Conservation (phyloP, 2,888 invertebrate species). For the Keiferia lycopersicella region DNA sequence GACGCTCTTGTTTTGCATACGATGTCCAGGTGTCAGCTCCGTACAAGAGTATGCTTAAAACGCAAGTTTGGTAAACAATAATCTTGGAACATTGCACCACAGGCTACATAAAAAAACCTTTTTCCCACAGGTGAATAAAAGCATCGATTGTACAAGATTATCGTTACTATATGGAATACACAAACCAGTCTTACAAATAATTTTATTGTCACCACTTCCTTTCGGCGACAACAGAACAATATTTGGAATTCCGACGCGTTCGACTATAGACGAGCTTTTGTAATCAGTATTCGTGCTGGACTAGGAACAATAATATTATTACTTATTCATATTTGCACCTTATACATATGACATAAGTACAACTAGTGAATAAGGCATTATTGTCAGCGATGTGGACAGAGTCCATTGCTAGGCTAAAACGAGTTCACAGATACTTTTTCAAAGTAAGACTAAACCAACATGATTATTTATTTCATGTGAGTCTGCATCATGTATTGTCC, state of each 20-base stretch:
- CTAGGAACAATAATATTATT: conserved; percentile 15
- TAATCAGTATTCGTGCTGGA: conserved; percentile 16
- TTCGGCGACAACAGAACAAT: conserved; percentile 13
- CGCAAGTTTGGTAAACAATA: too few species aligned
- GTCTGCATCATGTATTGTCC: too few species aligned
- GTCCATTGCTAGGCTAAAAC: too few species aligned
- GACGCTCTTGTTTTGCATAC: too few species aligned
- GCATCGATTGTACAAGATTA: neutral
- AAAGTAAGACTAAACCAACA: too few species aligned
- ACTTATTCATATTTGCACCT: conserved; percentile 29
- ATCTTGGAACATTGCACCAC: too few species aligned
- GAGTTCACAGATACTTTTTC: too few species aligned
- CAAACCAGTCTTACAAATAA: neutral
- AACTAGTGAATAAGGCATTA: conserved; percentile 27
- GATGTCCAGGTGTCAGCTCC: too few species aligned
- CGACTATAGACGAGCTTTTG: conserved; percentile 5
- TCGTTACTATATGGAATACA: neutral
- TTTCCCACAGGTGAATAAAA: too few species aligned
- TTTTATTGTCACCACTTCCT: conserved; percentile 19
- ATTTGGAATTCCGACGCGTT: conserved; percentile 28
- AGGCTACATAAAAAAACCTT: too few species aligned
- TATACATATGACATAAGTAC: conserved; percentile 12
- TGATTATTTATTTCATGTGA: too few species aligned
- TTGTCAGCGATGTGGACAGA: conserved; percentile 32
- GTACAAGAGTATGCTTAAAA: too few species aligned